Conservation (phyloP, 2,888 invertebrate genomes). For the Xestoiulus laeticollis region DNA sequence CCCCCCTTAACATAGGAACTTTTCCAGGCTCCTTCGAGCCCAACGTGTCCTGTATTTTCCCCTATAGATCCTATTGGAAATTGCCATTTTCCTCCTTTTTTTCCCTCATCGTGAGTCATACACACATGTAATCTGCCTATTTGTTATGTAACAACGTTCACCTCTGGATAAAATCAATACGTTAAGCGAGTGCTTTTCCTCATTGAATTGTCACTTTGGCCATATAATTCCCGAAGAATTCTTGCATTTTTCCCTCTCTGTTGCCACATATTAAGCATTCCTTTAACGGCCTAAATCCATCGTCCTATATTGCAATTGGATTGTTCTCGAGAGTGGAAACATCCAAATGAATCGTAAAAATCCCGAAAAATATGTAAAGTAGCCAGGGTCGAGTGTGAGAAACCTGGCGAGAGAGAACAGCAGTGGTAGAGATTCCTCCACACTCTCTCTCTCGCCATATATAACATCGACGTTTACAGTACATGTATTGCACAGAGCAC, state of each 20-base stretch:
- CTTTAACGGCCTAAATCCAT: conserved; percentile 35
- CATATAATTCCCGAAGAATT: conserved; percentile 38
- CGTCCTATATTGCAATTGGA: conserved; percentile 39
- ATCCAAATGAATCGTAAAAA: conserved; percentile 19
- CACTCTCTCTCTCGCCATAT: not conserved
- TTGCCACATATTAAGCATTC: not conserved
- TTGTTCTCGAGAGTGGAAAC: conserved; percentile 36
- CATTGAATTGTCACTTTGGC: conserved; percentile 36
- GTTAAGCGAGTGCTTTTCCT: conserved; percentile 41
- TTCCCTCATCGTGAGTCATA: conserved; percentile 14
- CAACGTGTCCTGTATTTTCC: not conserved
- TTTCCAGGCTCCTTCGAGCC: not conserved
- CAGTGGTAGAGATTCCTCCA: not conserved
- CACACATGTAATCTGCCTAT: conserved; percentile 48
- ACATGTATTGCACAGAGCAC: not conserved
- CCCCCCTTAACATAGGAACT: not conserved
- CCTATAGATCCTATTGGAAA: conserved; percentile 25
- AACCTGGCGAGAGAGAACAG: conserved; percentile 7
- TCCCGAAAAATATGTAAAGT: conserved; percentile 8
- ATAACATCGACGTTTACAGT: not conserved
- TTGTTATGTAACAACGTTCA: conserved; percentile 49
- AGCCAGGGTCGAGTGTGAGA: conserved; percentile 27
- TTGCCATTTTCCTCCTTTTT: conserved; percentile 25
- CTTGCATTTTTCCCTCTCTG: not conserved
- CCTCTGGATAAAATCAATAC: conserved; percentile 43